Percentiles rank a stretch among this genome's conserved stretches.
Conservation (phyloP, 2,888 invertebrate genomes). For the Eupithecia insigniata region DNA sequence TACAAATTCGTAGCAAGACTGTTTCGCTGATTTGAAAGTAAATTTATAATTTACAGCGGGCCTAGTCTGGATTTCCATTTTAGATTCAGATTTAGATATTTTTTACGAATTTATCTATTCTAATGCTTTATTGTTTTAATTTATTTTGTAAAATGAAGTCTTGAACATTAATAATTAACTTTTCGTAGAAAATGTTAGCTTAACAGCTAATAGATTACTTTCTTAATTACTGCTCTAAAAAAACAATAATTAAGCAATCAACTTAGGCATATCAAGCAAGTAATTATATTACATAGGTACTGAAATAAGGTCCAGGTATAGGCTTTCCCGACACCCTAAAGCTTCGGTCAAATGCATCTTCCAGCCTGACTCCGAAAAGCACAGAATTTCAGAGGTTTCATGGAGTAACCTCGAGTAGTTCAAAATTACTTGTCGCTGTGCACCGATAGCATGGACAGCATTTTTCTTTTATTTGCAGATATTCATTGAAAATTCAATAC, state of each 20-base stretch:
- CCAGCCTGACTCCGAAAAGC: too few species aligned
- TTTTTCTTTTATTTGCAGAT: neutral
- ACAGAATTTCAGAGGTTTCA: too few species aligned
- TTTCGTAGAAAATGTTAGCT: neutral
- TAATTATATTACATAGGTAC: too few species aligned
- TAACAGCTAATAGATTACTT: neutral
- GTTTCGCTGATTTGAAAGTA: slow-evolving; percentile 9
- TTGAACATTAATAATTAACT: neutral
- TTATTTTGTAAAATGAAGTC: neutral
- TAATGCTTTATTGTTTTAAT: neutral
- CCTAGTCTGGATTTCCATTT: neutral
- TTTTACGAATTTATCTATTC: neutral
- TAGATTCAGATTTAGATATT: neutral
- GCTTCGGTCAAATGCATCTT: too few species aligned
- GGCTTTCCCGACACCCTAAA: too few species aligned
- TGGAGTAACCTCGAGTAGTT: too few species aligned
- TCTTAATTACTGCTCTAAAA: too few species aligned
- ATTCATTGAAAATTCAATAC: neutral
- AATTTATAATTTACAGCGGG: neutral
- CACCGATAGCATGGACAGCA: neutral
- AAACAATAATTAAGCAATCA: too few species aligned
- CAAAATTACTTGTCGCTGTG: neutral
- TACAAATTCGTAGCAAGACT: slow-evolving; percentile 10
- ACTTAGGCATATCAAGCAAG: too few species aligned
- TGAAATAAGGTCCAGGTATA: too few species aligned